Conservation (phyloP, 64 coral and sea anemone species). For the Anthopleura sola region DNA sequence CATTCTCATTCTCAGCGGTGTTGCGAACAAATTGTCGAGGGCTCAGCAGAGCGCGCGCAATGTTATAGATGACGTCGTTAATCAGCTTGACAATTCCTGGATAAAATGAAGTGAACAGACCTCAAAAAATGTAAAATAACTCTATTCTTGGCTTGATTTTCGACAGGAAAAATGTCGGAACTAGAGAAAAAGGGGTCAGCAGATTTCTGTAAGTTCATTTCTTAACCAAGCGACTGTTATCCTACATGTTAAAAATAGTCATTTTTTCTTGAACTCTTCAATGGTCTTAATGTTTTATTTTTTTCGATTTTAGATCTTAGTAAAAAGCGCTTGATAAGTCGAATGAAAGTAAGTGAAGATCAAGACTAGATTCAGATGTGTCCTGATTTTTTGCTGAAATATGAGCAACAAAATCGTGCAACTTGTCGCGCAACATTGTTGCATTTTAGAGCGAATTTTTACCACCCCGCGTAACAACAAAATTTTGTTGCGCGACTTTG, state of each 20-base stretch:
- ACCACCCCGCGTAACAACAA: too few species aligned
- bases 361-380: not conserved
- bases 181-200: not conserved
- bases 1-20: too few species aligned
- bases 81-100: not conserved
- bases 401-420: too few species aligned
- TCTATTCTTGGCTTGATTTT: not conserved
- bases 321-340: constrained; percentile 6
- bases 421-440: too few species aligned
- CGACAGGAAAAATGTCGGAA: not conserved
- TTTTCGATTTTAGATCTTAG: not conserved
- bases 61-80: not conserved
- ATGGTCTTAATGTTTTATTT: not conserved
- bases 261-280: too few species aligned
- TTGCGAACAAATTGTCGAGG: not conserved
- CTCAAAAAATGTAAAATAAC: not conserved
- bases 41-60: not conserved
- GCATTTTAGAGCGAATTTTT: too few species aligned
- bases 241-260: too few species aligned
- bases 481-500: too few species aligned
- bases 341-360: not conserved
- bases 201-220: not conserved
- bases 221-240: not conserved
- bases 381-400: too few species aligned
- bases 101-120: not conserved